phyloP scores from a whole-genome alignment of 1,140 invertebrate genomes.

The Pseudachorutes palmiensis region DNA sequence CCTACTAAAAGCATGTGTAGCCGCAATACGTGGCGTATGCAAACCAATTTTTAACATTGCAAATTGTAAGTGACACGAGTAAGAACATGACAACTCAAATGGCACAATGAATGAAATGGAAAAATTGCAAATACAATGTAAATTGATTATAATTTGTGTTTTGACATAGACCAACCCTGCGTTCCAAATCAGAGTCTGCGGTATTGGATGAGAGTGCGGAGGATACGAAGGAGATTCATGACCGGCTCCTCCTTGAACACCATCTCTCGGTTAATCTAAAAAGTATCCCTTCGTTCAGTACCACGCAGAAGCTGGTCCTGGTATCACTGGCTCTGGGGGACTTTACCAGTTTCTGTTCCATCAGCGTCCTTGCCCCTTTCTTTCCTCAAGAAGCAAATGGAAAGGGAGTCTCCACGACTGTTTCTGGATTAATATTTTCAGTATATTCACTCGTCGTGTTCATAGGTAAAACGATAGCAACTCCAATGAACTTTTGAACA shows the following conservation, averaged over 20 bases:
- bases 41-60: too few species aligned
- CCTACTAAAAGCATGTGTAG: too few species aligned
- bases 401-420: slow-evolving; percentile 57
- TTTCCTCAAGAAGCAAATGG: slow-evolving; percentile 56
- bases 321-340: slow-evolving; percentile 54
- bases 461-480: too few species aligned
- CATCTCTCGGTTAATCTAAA: slow-evolving; percentile 22
- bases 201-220: slow-evolving; percentile 25
- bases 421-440: slow-evolving; percentile 63
- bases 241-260: slow-evolving; percentile 21
- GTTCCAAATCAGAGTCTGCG: slow-evolving; percentile 35
- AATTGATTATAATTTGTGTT: slow-evolving; percentile 6
- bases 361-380: slow-evolving; percentile 68
- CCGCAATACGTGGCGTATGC: too few species aligned
- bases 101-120: background rate
- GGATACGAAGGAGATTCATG: slow-evolving; percentile 26
- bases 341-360: slow-evolving; percentile 63
- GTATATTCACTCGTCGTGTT: slow-evolving; percentile 64
- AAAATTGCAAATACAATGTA: too few species aligned
- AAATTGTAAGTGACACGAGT: too few species aligned
- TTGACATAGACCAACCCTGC: slow-evolving; percentile 24
- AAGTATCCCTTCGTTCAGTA: slow-evolving; percentile 41
- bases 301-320: slow-evolving; percentile 51
- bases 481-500: too few species aligned
- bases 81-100: too few species aligned